Conservation (phyloP, 2,113 vertebrate genomes). For the Onychostruthus taczanowskii region DNA sequence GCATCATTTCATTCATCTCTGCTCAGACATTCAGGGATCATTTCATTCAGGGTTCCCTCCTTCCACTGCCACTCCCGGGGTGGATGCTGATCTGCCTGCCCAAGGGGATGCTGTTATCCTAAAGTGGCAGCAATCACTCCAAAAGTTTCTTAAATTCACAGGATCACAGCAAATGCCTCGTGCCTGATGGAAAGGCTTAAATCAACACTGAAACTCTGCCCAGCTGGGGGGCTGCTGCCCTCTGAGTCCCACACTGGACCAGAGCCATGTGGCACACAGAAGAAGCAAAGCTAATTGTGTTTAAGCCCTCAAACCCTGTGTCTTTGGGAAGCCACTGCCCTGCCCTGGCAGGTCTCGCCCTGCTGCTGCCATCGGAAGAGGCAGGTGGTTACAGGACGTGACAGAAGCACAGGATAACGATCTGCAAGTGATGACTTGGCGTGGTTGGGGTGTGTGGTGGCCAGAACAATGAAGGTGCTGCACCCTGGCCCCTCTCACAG, state of each 20-base stretch:
- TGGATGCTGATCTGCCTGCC: background rate
- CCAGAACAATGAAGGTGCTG: background rate
- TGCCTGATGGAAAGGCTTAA: background rate
- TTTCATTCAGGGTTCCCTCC: background rate
- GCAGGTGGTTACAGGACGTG: background rate
- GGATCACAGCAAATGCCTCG: background rate
- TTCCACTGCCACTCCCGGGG: background rate
- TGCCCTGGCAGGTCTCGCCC: background rate
- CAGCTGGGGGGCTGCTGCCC: background rate
- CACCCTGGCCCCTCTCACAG: background rate
- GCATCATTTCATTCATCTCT: background rate
- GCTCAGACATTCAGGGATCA: background rate
- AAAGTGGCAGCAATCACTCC: rapidly evolving
- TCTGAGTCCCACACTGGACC: background rate
- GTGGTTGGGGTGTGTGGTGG: background rate
- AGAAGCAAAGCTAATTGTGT: background rate
- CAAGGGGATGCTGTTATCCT: background rate
- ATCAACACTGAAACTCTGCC: background rate
- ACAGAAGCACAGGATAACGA: background rate
- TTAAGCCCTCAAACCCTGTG: background rate
- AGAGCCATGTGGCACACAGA: background rate
- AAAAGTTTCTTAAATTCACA: background rate
- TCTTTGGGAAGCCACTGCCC: background rate
- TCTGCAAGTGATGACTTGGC: background rate
- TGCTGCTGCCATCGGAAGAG: background rate